Evolutionary conservation across 2,113 vertebrate genomes (phyloP), one percentile per base, ranked within the genome.

Genomic region (Tautogolabrus adspersus): DNA sequence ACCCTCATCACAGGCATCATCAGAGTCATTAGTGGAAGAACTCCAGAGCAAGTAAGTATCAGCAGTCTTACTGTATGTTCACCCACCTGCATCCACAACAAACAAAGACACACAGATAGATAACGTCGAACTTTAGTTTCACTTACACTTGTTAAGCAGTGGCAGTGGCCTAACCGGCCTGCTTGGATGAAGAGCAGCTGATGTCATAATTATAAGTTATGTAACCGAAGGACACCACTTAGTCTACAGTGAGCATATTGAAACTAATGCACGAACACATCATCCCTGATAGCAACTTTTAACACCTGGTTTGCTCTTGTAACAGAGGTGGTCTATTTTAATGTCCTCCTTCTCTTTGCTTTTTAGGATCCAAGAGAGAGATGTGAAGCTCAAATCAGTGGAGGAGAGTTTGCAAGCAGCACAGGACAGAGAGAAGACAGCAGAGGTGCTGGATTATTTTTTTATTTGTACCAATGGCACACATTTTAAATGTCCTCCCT

Each of bases 1-100:
- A 15, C n/a, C 6, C 10, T 59, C 4, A 79, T 78, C 78, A 68
- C 89, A 98, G 97, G 93, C 94, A 83, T 94, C 95, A 23, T 96
- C 97, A 79, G 93, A 95, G 1, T 94, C 93, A 3, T 58, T 93
- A 72, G 91, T 97, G 78, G 96, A 96, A 83, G 96, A 97, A 69
- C 94, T 99, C 47, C 96, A 97, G 86, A 95, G 86, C 93, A 94
- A 92, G 98, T 99, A 95, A 96, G 97, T 96, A 63, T 66, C 66
- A 10, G 72, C 0, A 55, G 58, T 23, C 23, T 60, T 34, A 34
- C 30, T 34, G 30, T 34, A 26, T 26, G 6, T 34, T 0, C 30
- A 34, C 30, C 30, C 44, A 13, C 13, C 11, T 46, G 3, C 13
- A 46, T 49, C 37, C 11, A 21, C 23, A 58, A 69, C 58, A 56